Conservation (phyloP, 2,113 vertebrate species). For the Tor tambroides region DNA sequence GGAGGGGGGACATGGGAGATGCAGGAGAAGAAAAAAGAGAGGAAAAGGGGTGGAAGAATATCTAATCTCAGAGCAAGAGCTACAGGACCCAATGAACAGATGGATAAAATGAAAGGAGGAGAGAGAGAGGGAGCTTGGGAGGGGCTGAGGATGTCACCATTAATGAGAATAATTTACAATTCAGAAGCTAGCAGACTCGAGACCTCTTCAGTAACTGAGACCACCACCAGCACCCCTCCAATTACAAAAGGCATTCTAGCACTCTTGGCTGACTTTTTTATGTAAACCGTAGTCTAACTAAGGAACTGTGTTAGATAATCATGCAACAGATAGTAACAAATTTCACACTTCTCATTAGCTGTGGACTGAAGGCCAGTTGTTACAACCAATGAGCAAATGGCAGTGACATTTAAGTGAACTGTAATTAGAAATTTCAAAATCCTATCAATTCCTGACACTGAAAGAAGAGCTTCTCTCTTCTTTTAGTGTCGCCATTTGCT, state of each 20-base stretch:
- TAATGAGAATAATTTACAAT: slow-evolving; percentile 57
- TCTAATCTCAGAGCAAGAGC: slow-evolving; percentile 58
- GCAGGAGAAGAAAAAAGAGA: slow-evolving; percentile 39
- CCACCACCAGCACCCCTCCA: slow-evolving; percentile 21
- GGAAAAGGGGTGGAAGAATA: slow-evolving; percentile 62
- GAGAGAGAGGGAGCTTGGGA: slow-evolving; percentile 33
- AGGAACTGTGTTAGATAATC: slow-evolving; percentile 1
- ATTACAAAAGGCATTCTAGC: slow-evolving; percentile 1
- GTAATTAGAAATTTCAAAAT: slow-evolving; percentile 8
- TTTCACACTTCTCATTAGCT: not conserved
- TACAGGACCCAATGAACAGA: slow-evolving; percentile 67
- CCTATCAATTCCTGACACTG: slow-evolving; percentile 1
- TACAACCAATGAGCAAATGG: slow-evolving; percentile 22
- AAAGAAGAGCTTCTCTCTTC: not conserved
- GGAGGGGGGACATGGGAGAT: slow-evolving; percentile 44
- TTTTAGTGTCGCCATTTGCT: not conserved
- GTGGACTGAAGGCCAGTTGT: not conserved
- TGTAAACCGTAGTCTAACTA: not conserved
- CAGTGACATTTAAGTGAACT: not conserved
- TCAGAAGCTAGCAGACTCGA: slow-evolving; percentile 59
- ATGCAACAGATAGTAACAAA: not conserved
- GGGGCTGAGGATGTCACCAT: slow-evolving; percentile 49
- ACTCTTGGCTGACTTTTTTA: not conserved
- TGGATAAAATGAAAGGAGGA: slow-evolving; percentile 45
- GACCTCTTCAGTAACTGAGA: slow-evolving; percentile 27